Base-by-base conservation (phyloP, 1,140 invertebrate genomes). In the Cyclina sinensis region DNA sequence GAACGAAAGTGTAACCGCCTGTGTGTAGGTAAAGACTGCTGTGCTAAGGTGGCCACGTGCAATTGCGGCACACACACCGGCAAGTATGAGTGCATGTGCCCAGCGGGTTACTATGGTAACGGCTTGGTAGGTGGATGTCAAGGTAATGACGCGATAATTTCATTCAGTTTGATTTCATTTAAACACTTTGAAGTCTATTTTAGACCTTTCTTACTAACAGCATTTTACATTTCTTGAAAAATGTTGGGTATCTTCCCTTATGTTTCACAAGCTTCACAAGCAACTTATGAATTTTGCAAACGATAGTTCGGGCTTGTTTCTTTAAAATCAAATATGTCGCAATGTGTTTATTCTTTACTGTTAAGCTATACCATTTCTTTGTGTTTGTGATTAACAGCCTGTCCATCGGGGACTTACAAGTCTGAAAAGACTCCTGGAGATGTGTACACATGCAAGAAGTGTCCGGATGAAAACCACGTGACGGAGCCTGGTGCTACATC, bases 41-140 rank as follows among this genome's bases (percentile, higher is more conserved):
- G 97, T 93, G 97, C 97, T 93, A 89, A 94, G 27, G 95, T 95
- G 65, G 97, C 97, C 18, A 94, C 95, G 7, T 97, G 97, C 92
- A 96, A 96, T 12, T 97, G 97, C 94, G 97, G 97, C 0, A 97
- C 96, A 4, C 96, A 96, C 32, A 97, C 97, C 2, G 97, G 97
- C 2, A 96, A 97, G 86, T 97, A 97, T 93, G 96, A 96, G 30
- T 97, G 97, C 90, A 94, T 97, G 9, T 97, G 97, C 92, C 95
- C 96, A 30, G 93, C 95, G 7, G 97, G 97, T 24, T 97, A 96
- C 90, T 97, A 97, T 93, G 97, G 97, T 37, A 96, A 96, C 32
- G 97, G 97, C 5, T 91, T 97, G 0, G 24, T 24, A 9, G 96
- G 96, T 46, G 96, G 96, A 35, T 97, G 97, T 91, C 95, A 96